These are phyloP conservation scores for Dusona sp. DNA, from an alignment of 2,888 invertebrate species.

Conservation along the genomic window DNA sequence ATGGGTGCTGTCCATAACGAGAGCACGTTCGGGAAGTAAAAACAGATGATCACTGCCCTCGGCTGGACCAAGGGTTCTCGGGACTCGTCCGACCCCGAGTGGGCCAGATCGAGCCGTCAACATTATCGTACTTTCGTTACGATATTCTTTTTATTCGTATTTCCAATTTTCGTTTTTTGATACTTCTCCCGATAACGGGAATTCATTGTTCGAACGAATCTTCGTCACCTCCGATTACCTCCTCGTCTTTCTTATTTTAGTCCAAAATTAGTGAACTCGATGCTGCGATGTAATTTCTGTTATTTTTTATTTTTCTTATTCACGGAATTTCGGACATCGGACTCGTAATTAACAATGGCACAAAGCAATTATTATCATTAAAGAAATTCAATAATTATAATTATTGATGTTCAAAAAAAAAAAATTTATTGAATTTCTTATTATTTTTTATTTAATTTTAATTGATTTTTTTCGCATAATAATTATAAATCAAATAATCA, in stretches of 20 bases:
- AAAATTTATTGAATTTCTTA: no score
- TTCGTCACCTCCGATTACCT: slow-evolving; percentile 72
- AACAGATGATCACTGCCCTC: slow-evolving; percentile 87
- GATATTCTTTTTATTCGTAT: slow-evolving; percentile 8
- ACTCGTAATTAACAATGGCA: background rate
- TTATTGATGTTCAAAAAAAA: no score
- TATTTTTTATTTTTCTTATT: background rate
- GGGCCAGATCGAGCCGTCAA: slow-evolving; percentile 81
- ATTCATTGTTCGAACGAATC: slow-evolving; percentile 73
- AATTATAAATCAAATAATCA: no score
- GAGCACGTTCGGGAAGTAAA: slow-evolving; percentile 86
- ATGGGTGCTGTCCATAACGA: slow-evolving; percentile 86
- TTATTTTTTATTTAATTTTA: no score
- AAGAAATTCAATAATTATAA: no score
- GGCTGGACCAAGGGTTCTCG: slow-evolving; percentile 84
- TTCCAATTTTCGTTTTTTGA: background rate
- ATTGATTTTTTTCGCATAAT: no score
- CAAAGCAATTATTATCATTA: background rate
- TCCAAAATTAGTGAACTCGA: background rate
- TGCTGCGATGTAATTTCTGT: background rate
- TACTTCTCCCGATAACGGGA: slow-evolving; percentile 56
- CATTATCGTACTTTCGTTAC: slow-evolving; percentile 74
- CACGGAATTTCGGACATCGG: background rate
- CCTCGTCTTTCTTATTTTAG: slow-evolving; percentile 27
- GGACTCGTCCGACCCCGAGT: slow-evolving; percentile 80